These are phyloP conservation scores for Drosophila simulans DNA, from an alignment of 1,140 invertebrate species.

Conservation along the genomic window DNA sequence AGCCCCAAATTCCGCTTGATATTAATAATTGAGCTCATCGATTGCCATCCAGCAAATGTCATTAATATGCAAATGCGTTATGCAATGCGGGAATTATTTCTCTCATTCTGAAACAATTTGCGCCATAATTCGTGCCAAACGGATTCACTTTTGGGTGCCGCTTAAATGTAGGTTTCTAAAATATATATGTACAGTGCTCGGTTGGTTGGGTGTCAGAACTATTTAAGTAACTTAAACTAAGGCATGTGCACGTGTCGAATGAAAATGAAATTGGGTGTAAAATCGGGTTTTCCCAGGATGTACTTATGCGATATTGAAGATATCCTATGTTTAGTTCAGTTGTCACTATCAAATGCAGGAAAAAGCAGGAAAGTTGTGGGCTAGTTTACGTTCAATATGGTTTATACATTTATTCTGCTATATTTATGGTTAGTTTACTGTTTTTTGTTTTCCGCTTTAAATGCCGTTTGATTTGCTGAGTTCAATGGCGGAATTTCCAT, in stretches of 20 bases:
- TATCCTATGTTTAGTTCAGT: constrained; percentile 14
- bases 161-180: constrained; percentile 46
- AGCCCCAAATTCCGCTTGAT: constrained; percentile 19
- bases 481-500: constrained; percentile 7
- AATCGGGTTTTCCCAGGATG: constrained; percentile 4
- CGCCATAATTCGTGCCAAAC: constrained; percentile 18
- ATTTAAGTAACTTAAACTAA: constrained; percentile 24
- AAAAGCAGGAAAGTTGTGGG: constrained; percentile 29
- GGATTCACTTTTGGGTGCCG: constrained; percentile 24
- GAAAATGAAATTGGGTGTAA: constrained; percentile 9
- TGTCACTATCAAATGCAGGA: constrained; percentile 21
- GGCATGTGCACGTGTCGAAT: constrained; percentile 11
- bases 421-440: constrained; percentile 28
- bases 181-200: constrained; percentile 55
- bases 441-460: constrained; percentile 45
- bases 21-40: constrained; percentile 30
- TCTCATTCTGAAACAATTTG: background rate
- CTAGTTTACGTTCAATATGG: constrained; percentile 31
- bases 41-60: constrained; percentile 15
- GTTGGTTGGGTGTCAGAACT: constrained; percentile 31
- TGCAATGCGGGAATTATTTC: constrained; percentile 24
- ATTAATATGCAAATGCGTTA: constrained; percentile 39
- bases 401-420: constrained; percentile 39
- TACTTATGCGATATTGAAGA: constrained; percentile 3
- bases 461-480: constrained; percentile 41